Base-by-base conservation (phyloP, 2,888 invertebrate species). In the Dendrolimus houi region DNA sequence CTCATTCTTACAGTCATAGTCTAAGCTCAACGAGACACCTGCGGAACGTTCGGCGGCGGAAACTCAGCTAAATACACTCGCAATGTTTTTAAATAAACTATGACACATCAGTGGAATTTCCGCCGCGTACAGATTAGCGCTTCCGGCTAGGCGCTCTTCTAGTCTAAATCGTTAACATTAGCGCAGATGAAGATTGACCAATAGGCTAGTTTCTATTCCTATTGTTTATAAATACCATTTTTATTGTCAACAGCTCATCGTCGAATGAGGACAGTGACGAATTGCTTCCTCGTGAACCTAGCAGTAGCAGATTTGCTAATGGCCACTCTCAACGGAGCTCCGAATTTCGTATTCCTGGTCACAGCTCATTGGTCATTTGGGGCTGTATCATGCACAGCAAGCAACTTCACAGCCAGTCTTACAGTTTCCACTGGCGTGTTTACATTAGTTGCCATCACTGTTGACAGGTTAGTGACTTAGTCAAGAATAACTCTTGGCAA, bases 351-450 rank as follows among this genome's bases (percentile, higher is more conserved):
- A 74, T 97, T 96, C 85, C 94, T 97, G 92, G 91, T 97, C 61
- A 95, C 93, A 60, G 92, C 96, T 55, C 93, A 97, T 77, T 98
- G 98, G 98, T 95, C 95, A 41, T 97, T 97, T 71, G 97, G 97
- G 1, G 87, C 93, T 8, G 87, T 93, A 70, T 96, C 97, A 70
- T 98, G 98, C 81, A 95, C 94, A 57, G 94, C 97, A 57, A 96
- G 96, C 83, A 96, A 96, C 87, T 97, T 97, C 80, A 96, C 97
- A 62, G 96, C 97, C 0, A 96, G 96, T 72, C 94, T 97, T 29
- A 97, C 98, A 0, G 97, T 98, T 1, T 95, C 97, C 0, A 96
- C 97, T 9, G 96, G 97, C 62, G 97, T 97, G 0, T 96, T 98
- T 77, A 98, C 98, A 0, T 92, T 98, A 66, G 96, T 97, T 59